Percentiles rank a stretch among this genome's conserved stretches.
phyloP scores from a whole-genome alignment of 1,140 invertebrate species.

The Sitodiplosis mosellana region DNA sequence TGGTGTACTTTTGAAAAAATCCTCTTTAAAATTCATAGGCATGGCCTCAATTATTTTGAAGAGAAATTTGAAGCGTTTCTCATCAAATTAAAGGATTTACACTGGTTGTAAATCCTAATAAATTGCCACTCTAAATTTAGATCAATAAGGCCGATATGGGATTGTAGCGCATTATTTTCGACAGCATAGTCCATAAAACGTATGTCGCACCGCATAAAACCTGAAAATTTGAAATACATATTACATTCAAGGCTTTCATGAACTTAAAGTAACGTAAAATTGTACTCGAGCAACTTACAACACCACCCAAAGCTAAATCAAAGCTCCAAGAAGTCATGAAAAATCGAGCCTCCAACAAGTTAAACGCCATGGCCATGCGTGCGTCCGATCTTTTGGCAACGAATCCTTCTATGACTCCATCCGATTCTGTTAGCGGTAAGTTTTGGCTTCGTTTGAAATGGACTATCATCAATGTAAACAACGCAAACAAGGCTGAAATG shows the following conservation, averaged over 20 bases:
- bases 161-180: constrained; percentile 78
- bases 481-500: constrained; percentile 67
- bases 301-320: constrained; percentile 64
- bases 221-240: no score
- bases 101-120: no score
- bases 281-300: constrained; percentile 43
- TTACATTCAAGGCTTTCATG: no score
- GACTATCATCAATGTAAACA: constrained; percentile 78
- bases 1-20: no score
- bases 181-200: constrained; percentile 67
- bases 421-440: constrained; percentile 31
- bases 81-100: no score
- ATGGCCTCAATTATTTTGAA: no score
- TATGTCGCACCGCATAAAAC: constrained; percentile 32
- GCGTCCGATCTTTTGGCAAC: constrained; percentile 31
- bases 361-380: constrained; percentile 21
- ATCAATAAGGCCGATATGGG: constrained; percentile 53
- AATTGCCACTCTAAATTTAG: constrained; percentile 17
- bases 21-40: no score
- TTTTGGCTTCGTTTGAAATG: constrained; percentile 67
- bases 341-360: constrained; percentile 39
- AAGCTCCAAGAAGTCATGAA: constrained; percentile 66
- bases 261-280: no score
- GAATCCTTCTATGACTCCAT: constrained; percentile 50
- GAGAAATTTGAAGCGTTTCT: no score